Evolutionary conservation across 2,797 vertebrate genomes (phyloP).

Genomic region (Sebastes paucispinis): DNA sequence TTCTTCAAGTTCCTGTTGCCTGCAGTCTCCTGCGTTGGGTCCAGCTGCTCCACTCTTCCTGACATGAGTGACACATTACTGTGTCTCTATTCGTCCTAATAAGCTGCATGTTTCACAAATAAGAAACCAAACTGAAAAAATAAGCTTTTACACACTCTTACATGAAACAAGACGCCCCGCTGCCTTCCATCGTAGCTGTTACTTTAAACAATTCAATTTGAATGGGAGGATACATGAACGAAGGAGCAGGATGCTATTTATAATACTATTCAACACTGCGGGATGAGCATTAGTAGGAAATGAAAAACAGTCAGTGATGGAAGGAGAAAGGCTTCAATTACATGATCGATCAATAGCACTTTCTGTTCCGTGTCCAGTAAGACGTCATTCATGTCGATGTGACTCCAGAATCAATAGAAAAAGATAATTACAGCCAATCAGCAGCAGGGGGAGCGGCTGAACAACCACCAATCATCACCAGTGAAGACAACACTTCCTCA

Average conservation of each 20-base stretch:
- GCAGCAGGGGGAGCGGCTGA: background rate
- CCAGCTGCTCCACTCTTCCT: background rate
- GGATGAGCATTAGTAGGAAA: slow-evolving; percentile 23
- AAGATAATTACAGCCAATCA: slow-evolving; percentile 51
- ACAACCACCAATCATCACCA: slow-evolving; percentile 20
- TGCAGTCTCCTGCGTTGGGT: background rate
- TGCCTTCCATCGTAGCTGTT: background rate
- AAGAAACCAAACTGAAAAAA: background rate
- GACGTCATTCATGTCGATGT: slow-evolving; percentile 33
- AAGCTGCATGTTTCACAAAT: background rate
- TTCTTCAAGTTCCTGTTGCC: background rate
- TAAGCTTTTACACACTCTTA: background rate
- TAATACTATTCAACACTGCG: background rate
- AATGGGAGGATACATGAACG: background rate
- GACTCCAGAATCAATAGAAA: slow-evolving; percentile 39
- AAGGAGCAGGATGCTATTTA: background rate
- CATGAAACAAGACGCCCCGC: background rate
- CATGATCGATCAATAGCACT: slow-evolving; percentile 47
- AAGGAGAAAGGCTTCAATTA: slow-evolving; percentile 46
- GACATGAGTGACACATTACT: background rate
- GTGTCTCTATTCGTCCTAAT: background rate
- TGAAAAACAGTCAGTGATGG: slow-evolving; percentile 37
- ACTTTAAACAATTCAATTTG: background rate
- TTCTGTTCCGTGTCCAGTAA: slow-evolving; percentile 25
- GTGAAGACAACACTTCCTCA: slow-evolving; percentile 23